A percentile compares a stretch with the other conserved stretches of the same genome.
Conservation (phyloP, 2,797 vertebrate species). For the Scyliorhinus canicula region DNA sequence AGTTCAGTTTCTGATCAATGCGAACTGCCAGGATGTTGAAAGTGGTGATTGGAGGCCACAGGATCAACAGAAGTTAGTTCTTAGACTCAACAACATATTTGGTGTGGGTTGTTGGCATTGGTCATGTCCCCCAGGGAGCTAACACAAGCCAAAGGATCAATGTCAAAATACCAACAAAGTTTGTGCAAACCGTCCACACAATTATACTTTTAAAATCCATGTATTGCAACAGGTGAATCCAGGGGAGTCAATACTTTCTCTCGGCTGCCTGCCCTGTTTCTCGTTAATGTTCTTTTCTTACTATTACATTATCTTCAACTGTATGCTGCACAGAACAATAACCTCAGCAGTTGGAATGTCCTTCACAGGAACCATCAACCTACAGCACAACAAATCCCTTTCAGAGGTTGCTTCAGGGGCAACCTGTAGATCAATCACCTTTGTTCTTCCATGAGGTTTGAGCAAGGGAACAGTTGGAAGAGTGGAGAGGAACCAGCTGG, state of each 20-base stretch:
- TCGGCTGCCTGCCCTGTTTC: slow-evolving; percentile 66
- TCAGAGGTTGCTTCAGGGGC: slow-evolving; percentile 40
- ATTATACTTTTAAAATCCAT: not conserved
- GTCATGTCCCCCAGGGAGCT: not conserved
- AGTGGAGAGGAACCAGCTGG: not conserved
- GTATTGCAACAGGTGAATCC: not conserved
- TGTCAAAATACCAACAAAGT: not conserved
- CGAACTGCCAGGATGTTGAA: too few species aligned
- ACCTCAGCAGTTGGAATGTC: slow-evolving; percentile 67
- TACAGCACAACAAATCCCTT: slow-evolving; percentile 68
- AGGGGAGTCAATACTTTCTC: slow-evolving; percentile 8
- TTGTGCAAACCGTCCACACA: not conserved
- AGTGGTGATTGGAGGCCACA: too few species aligned
- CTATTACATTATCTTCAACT: slow-evolving; percentile 70
- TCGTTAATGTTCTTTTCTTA: slow-evolving; percentile 72
- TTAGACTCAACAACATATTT: not conserved
- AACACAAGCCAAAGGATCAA: not conserved
- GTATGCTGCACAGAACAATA: slow-evolving; percentile 70
- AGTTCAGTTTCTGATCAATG: too few species aligned
- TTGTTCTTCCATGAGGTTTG: not conserved
- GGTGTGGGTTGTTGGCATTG: not conserved
- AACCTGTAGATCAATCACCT: slow-evolving; percentile 9
- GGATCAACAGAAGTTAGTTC: not conserved
- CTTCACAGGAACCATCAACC: slow-evolving; percentile 75
- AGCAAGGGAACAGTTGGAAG: not conserved